Conservation (phyloP, 1,140 invertebrate genomes). For the Scaptodrosophila lebanonensis region DNA sequence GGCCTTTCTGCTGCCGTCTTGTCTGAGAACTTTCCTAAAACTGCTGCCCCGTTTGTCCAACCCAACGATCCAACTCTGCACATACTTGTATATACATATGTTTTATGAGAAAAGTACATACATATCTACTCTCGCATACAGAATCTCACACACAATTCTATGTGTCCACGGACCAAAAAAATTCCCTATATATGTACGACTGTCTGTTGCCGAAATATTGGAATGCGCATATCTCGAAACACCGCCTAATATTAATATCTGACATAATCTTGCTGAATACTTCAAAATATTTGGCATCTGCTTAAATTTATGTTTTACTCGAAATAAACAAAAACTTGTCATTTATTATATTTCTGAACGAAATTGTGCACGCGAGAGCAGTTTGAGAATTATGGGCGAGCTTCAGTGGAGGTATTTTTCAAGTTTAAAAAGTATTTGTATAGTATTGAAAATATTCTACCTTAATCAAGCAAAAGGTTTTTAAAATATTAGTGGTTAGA, state of each 20-base stretch:
- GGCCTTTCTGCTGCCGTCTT: conserved; percentile 51
- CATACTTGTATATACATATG: not conserved
- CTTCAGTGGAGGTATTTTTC: too few relatives aligned
- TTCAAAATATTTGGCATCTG: conserved; percentile 6
- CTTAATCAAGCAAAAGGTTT: too few relatives aligned
- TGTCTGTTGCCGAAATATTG: not conserved
- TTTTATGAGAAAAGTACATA: not conserved
- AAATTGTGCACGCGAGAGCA: too few relatives aligned
- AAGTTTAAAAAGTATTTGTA: too few relatives aligned
- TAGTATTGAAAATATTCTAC: too few relatives aligned
- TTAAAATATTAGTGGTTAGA: too few relatives aligned
- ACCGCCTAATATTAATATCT: conserved; percentile 27
- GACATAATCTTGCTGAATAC: conserved; percentile 7
- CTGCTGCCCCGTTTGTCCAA: conserved; percentile 52
- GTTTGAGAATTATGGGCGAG: too few relatives aligned
- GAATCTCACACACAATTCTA: too few relatives aligned
- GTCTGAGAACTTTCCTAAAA: conserved; percentile 64
- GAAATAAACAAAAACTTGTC: conserved; percentile 10
- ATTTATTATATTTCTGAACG: conserved; percentile 32
- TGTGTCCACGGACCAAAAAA: too few relatives aligned
- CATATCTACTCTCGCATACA: too few relatives aligned
- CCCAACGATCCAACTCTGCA: conserved; percentile 13
- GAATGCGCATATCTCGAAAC: conserved; percentile 37
- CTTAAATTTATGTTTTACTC: not conserved
- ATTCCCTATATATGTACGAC: too few relatives aligned